Base-by-base conservation (phyloP, 1,140 invertebrate genomes). In the Drosophila pallidifrons region DNA sequence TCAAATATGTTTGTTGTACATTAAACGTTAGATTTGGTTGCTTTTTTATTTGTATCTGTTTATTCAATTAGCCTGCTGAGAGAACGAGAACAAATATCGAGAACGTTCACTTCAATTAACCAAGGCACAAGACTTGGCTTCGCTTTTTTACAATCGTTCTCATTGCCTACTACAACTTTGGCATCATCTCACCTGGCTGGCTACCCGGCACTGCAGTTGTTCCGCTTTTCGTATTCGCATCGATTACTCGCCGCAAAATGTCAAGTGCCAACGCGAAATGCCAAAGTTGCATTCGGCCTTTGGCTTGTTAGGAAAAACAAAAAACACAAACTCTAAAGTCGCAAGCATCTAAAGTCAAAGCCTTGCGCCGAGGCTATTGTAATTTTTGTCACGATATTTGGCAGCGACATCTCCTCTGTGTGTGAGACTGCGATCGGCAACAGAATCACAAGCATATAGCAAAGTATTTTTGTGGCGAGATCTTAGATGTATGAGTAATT, bases 221-320 rank as follows among this genome's bases (percentile, higher is more conserved):
- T 38, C 35, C n/a, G 13, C 13, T 16, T 32, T 13, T 38, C 35
- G 52, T 38, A 54, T 52, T 54, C 45, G 45, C 35, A 43, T 43
- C 41, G 11, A 43, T 43, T 68, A 49, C 65, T 71, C 59, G 79
- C 41, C 13, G n/a, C 49, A 85, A 82, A 73, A 83, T 82, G 81
- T 66, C 81, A 81, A 77, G 77, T 82, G 77, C 63, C 74, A 82
- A 6, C 77, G 46, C 66, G 54, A 89, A 87, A 87, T 87, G 83
- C 59, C 85, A 87, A 89, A 87, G 83, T 83, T 87, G 49, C 69
- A 49, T 38, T 7, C 66, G 76, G 82, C 76, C 77, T 63, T 79
- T 78, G 77, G 55, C 75, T 69, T 73, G 49, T 70, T 76, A 25
- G 20, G 20, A 25, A 25, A 25, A 25, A 25, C 20, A 25, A 25